These are phyloP conservation scores for Shinisaurus crocodilurus DNA, from an alignment of 2,113 vertebrate species.

Conservation along the genomic window DNA sequence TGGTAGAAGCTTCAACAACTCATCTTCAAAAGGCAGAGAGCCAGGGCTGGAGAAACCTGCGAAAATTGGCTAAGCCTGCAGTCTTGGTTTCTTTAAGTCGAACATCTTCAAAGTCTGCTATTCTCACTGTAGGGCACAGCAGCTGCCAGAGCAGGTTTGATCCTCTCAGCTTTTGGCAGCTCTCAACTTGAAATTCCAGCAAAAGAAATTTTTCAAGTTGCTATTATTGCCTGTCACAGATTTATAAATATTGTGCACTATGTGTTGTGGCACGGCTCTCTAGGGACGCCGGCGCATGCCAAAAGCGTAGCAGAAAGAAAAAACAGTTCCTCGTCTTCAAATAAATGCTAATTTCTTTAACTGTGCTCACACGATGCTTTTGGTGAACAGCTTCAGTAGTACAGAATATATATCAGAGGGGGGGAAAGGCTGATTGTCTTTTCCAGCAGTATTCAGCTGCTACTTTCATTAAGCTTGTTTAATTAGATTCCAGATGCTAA, in stretches of 20 bases:
- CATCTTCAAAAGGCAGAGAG: conserved; percentile 89
- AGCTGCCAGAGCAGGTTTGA: conserved; percentile 88
- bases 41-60: conserved; percentile 85
- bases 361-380: conserved; percentile 90
- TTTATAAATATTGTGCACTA: conserved; percentile 88
- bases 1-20: conserved; percentile 82
- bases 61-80: conserved; percentile 88
- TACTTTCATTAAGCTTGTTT: conserved; percentile 96
- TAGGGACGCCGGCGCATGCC: conserved; percentile 87
- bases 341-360: conserved; percentile 96
- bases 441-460: conserved; percentile 86
- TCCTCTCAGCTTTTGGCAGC: conserved; percentile 86
- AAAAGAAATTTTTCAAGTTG: conserved; percentile 89
- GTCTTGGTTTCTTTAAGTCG: conserved; percentile 80
- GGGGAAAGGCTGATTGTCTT: conserved; percentile 84
- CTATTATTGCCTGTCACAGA: conserved; percentile 89
- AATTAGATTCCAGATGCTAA: conserved; percentile 99
- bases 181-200: conserved; percentile 85
- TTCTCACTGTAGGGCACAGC: conserved; percentile 89
- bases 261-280: conserved; percentile 82
- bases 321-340: conserved; percentile 91
- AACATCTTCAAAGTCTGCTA: conserved; percentile 86
- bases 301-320: conserved; percentile 92
- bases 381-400: conserved; percentile 91
- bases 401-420: conserved; percentile 82